phyloP scores from a whole-genome alignment of 1,140 invertebrate species.

The Lordiphosa collinella region DNA sequence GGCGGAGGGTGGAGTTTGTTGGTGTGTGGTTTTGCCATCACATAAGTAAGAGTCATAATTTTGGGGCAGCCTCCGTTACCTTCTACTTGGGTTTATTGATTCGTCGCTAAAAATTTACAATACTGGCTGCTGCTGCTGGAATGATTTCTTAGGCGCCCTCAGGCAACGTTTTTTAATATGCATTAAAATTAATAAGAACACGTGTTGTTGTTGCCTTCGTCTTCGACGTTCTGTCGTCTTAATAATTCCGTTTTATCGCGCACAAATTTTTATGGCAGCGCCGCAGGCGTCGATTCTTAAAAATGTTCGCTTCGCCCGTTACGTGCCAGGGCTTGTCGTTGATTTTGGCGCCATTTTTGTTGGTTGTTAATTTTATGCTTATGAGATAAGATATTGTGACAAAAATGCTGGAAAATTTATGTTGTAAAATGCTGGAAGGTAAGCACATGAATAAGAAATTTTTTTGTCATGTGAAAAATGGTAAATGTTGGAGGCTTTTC shows the following conservation, averaged over 20 bases:
- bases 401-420: conserved; percentile 67
- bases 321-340: conserved; percentile 32
- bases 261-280: conserved; percentile 72
- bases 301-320: conserved; percentile 12
- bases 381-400: conserved; percentile 71
- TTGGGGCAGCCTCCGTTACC: conserved; percentile 7
- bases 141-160: conserved; percentile 11
- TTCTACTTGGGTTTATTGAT: conserved; percentile 49
- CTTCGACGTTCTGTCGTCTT: conserved; percentile 23
- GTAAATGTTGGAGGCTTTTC: conserved; percentile 13
- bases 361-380: conserved; percentile 74
- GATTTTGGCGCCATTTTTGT: conserved; percentile 70
- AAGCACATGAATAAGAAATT: conserved; percentile 53
- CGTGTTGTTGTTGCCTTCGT: conserved; percentile 38
- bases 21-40: conserved; percentile 22
- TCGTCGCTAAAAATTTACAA: conserved; percentile 41
- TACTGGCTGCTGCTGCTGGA: conserved; percentile 2
- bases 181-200: conserved; percentile 78
- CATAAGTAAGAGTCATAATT: conserved; percentile 34
- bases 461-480: conserved; percentile 30
- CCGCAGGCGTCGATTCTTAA: conserved; percentile 65
- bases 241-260: conserved; percentile 74
- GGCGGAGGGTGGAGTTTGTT: conserved; percentile 1
- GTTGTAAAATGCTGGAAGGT: conserved; percentile 37
- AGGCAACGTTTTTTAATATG: conserved; percentile 70